A percentile compares a stretch with the other conserved stretches of the same genome.
Evolutionary conservation across 2,113 vertebrate species (phyloP).

Genomic region (Varanus salvator): DNA sequence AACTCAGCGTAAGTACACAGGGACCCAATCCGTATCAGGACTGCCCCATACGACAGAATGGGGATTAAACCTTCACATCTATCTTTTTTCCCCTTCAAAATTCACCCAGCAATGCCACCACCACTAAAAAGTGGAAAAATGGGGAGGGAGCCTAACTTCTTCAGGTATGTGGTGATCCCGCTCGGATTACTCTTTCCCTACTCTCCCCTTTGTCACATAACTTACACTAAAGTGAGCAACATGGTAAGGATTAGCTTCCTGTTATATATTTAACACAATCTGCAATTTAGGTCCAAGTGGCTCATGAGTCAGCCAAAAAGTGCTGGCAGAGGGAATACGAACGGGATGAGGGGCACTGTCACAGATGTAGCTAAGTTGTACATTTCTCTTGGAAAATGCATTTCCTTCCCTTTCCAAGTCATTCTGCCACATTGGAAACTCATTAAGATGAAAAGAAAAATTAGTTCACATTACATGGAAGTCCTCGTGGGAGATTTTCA

Average conservation of each 20-base stretch:
- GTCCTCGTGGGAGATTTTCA: constrained; percentile 92
- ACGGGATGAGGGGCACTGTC: not conserved
- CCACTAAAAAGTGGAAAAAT: no score
- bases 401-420: not conserved
- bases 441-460: not conserved
- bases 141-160: not conserved
- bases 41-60: no score
- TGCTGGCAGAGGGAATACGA: not conserved
- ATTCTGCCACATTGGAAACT: not conserved
- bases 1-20: no score
- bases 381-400: not conserved
- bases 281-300: no score
- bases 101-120: no score
- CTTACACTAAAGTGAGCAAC: no score
- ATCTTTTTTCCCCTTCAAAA: no score
- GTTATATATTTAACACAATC: no score
- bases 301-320: not conserved
- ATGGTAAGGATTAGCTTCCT: no score
- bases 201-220: not conserved
- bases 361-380: not conserved
- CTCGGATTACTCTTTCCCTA: not conserved
- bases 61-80: no score
- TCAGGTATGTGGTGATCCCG: not conserved
- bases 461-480: constrained; percentile 85
- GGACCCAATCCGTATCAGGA: no score